Evolutionary conservation across 2,888 invertebrate genomes (phyloP).

Genomic region (Epiblema foenella): DNA sequence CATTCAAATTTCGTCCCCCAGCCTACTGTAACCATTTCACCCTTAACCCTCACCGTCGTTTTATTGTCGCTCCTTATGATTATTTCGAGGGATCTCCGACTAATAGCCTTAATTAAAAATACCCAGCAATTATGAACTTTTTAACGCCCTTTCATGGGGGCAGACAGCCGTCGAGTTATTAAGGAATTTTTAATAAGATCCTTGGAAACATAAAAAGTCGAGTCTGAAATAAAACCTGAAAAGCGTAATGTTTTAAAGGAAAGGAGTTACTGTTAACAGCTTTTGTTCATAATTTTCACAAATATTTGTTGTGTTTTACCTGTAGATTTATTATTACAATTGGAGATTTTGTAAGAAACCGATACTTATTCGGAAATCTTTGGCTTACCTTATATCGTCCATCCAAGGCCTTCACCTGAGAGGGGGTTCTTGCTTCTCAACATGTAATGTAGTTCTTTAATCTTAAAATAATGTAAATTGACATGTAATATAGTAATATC

Average conservation of each 20-base stretch:
- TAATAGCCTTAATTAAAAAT: constrained; percentile 58
- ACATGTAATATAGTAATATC: no score
- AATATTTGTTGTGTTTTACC: background rate
- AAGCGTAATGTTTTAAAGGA: background rate
- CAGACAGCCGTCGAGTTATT: constrained; percentile 40
- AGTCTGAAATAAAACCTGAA: background rate
- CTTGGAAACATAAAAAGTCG: background rate
- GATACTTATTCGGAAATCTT: no score
- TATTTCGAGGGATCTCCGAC: constrained; percentile 49
- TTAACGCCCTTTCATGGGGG: constrained; percentile 42
- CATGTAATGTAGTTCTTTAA: no score
- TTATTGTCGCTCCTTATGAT: constrained; percentile 47
- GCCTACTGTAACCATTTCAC: constrained; percentile 2
- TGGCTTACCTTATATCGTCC: no score
- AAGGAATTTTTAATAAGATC: constrained; percentile 42
- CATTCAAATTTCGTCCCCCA: background rate
- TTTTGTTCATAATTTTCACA: background rate
- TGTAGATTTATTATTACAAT: no score
- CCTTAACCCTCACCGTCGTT: background rate
- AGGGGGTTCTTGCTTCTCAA: no score
- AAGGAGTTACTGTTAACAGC: background rate
- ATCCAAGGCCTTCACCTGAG: no score
- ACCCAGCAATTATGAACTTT: constrained; percentile 48
- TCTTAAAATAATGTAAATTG: no score
- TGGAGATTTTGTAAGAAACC: no score